Percentiles rank a stretch among this genome's conserved stretches.
These are phyloP conservation scores for Hapalemur alaotrensis DNA, from an alignment of 2,797 vertebrate genomes.

Conservation along the genomic window DNA sequence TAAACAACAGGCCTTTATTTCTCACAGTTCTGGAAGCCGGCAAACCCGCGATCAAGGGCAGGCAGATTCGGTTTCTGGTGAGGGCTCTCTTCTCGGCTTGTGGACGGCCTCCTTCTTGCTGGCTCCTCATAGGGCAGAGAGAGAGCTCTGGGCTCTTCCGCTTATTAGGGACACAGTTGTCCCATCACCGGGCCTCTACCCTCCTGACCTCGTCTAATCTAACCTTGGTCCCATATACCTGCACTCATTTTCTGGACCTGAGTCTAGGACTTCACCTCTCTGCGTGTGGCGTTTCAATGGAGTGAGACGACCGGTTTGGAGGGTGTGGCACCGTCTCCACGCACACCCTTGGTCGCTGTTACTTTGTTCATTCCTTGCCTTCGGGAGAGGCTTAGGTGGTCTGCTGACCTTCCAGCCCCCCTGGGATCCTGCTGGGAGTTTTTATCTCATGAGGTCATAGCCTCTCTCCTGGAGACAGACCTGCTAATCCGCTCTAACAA, in stretches of 20 bases:
- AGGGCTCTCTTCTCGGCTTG: not conserved
- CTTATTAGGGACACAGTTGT: not conserved
- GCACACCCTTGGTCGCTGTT: accelerated
- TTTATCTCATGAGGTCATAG: not conserved
- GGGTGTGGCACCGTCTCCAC: accelerated
- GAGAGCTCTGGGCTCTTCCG: not conserved
- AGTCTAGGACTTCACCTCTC: not conserved
- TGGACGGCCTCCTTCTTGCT: not conserved
- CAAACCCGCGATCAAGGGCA: not conserved
- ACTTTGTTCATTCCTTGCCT: accelerated
- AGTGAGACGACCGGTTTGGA: accelerated
- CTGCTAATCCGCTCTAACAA: not conserved
- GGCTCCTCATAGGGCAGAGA: not conserved
- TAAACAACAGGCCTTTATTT: not conserved
- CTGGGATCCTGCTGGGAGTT: not conserved
- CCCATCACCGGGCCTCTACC: not conserved
- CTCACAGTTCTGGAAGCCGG: not conserved
- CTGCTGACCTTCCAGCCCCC: not conserved
- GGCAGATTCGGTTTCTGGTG: accelerated
- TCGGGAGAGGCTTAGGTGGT: not conserved
- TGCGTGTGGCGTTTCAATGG: accelerated
- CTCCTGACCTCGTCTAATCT: not conserved
- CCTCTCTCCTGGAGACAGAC: not conserved
- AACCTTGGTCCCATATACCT: not conserved
- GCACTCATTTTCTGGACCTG: not conserved